phyloP scores from a whole-genome alignment of 2,113 vertebrate species.

The Heterotis niloticus region DNA sequence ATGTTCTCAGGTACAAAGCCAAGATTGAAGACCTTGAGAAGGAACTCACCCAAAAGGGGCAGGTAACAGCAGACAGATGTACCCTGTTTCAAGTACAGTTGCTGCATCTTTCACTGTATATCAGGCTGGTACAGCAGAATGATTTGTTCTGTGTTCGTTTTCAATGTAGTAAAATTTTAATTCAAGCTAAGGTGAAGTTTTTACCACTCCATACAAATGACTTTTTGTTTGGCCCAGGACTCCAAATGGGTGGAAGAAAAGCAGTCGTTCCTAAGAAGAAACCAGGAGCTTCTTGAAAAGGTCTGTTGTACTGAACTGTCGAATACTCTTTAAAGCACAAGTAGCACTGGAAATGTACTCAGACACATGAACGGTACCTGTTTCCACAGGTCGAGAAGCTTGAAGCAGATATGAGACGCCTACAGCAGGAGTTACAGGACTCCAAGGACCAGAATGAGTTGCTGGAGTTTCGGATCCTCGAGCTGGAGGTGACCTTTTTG shows the following conservation, averaged over 20 bases:
- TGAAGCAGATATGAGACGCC: slow-evolving; percentile 74
- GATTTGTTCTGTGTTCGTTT: too few species aligned
- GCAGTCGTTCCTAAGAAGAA: slow-evolving; percentile 89
- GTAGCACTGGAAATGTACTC: neutral
- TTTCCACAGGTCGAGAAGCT: slow-evolving; percentile 80
- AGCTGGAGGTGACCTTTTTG: slow-evolving; percentile 77
- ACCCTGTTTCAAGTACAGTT: too few species aligned
- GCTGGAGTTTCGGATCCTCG: slow-evolving; percentile 92
- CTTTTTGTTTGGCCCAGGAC: slow-evolving; percentile 65
- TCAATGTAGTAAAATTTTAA: too few species aligned
- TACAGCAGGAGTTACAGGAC: slow-evolving; percentile 91
- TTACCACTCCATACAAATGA: neutral
- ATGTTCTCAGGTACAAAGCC: slow-evolving; percentile 87
- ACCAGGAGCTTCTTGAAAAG: slow-evolving; percentile 95
- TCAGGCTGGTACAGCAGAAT: too few species aligned
- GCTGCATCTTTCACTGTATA: too few species aligned
- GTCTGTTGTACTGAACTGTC: slow-evolving; percentile 48
- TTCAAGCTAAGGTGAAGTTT: too few species aligned
- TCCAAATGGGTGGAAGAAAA: slow-evolving; percentile 99
- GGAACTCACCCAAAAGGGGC: slow-evolving; percentile 83
- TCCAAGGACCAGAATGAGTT: slow-evolving; percentile 96
- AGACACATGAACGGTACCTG: neutral
- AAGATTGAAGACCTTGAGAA: slow-evolving; percentile 98
- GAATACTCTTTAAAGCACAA: neutral
- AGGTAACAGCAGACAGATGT: slow-evolving; percentile 63